A percentile compares a stretch with the other conserved stretches of the same genome.
Evolutionary conservation across 2,797 vertebrate genomes (phyloP).

Genomic region (Echiichthys vipera): DNA sequence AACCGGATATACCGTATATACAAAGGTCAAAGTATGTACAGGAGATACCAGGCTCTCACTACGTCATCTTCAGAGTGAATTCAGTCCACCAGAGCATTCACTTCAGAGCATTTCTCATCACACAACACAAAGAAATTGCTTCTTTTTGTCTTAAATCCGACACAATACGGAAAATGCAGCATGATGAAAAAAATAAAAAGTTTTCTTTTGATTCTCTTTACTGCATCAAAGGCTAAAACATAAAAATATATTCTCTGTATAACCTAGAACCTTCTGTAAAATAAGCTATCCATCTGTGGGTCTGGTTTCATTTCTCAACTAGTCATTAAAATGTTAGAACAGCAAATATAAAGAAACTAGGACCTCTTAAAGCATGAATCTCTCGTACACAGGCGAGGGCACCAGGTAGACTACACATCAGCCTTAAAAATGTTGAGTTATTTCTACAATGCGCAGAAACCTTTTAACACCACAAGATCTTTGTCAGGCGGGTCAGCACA

Average conservation of each 20-base stretch:
- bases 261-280: slow-evolving; percentile 66
- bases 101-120: slow-evolving; percentile 71
- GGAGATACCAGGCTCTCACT: slow-evolving; percentile 73
- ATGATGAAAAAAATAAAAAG: slow-evolving; percentile 75
- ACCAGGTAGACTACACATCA: slow-evolving; percentile 35
- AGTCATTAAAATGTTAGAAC: slow-evolving; percentile 43
- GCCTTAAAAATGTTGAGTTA: slow-evolving; percentile 33
- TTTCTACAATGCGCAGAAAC: slow-evolving; percentile 41
- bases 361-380: slow-evolving; percentile 66
- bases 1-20: slow-evolving; percentile 82
- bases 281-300: slow-evolving; percentile 56
- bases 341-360: slow-evolving; percentile 53
- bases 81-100: slow-evolving; percentile 68
- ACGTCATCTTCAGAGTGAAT: slow-evolving; percentile 68
- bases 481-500: slow-evolving; percentile 33
- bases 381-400: slow-evolving; percentile 41
- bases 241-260: slow-evolving; percentile 82
- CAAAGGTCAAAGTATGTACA: slow-evolving; percentile 86
- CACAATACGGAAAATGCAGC: slow-evolving; percentile 82
- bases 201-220: slow-evolving; percentile 57
- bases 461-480: slow-evolving; percentile 20
- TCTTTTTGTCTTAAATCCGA: slow-evolving; percentile 64
- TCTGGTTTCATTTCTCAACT: slow-evolving; percentile 62
- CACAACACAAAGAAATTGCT: slow-evolving; percentile 77
- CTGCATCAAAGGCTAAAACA: slow-evolving; percentile 76